phyloP scores from a whole-genome alignment of 2,888 invertebrate genomes.

The Aspidiotus destructor region DNA sequence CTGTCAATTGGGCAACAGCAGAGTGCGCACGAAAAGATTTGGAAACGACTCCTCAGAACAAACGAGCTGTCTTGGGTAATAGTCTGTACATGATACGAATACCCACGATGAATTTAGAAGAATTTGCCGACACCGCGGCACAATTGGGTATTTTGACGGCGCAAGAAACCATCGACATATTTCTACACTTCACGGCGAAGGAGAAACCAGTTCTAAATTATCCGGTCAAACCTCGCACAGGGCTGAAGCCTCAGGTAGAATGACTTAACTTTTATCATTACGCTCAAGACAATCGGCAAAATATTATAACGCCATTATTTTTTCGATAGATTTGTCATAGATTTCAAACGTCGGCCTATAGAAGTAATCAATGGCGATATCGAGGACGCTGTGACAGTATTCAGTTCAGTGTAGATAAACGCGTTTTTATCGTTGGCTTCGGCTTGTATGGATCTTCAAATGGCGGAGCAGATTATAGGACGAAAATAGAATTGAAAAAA shows the following conservation, averaged over 20 bases:
- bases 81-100: constrained; percentile 81
- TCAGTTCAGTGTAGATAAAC: constrained; percentile 89
- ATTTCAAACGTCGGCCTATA: constrained; percentile 91
- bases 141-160: constrained; percentile 84
- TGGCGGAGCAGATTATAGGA: constrained; percentile 88
- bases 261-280: no score
- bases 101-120: constrained; percentile 86
- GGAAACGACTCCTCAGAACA: constrained; percentile 64
- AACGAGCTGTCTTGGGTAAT: constrained; percentile 61
- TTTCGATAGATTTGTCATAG: constrained; percentile 72
- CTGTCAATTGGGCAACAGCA: constrained; percentile 83
- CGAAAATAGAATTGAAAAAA: constrained; percentile 86
- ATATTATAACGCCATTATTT: no score
- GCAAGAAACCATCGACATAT: constrained; percentile 89
- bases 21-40: constrained; percentile 78
- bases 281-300: no score
- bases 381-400: constrained; percentile 92
- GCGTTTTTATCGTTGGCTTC: constrained; percentile 92
- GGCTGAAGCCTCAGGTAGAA: constrained; percentile 58
- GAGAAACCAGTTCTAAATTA: constrained; percentile 75
- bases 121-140: constrained; percentile 90
- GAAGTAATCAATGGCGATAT: constrained; percentile 95
- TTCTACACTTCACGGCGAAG: constrained; percentile 85
- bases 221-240: constrained; percentile 70
- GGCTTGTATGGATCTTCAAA: constrained; percentile 93